Conservation (phyloP, 2,797 vertebrate species). For the Chaenodraco wilsoni region DNA sequence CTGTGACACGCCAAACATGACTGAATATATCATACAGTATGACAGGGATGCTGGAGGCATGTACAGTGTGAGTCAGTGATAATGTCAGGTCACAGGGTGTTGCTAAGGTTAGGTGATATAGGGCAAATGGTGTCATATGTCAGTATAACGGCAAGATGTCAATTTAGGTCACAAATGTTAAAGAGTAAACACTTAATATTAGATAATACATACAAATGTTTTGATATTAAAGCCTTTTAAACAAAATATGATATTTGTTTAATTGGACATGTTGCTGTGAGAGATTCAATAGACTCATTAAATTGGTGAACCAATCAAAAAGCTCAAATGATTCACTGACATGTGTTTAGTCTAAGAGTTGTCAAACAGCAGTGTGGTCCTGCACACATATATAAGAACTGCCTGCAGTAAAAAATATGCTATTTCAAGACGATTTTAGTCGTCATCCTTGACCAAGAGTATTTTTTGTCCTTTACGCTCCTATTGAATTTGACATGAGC, state of each 20-base stretch:
- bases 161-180: background rate
- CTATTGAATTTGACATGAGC: conserved; percentile 50
- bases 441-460: conserved; percentile 18
- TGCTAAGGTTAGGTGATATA: background rate
- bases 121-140: background rate
- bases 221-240: background rate
- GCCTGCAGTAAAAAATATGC: conserved; percentile 16
- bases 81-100: background rate
- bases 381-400: background rate
- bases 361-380: background rate
- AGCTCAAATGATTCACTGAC: background rate
- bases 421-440: conserved; percentile 15
- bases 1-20: background rate
- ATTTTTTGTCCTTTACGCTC: conserved; percentile 18
- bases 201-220: background rate
- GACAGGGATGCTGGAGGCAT: background rate
- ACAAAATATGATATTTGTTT: background rate
- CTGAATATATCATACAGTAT: no score
- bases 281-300: background rate
- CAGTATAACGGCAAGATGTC: background rate
- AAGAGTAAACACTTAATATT: background rate
- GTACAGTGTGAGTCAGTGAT: background rate
- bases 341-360: background rate
- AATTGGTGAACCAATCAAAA: background rate
- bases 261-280: background rate